These are phyloP conservation scores for Lasioglossum baleicum DNA, from an alignment of 1,140 invertebrate species.

Conservation along the genomic window DNA sequence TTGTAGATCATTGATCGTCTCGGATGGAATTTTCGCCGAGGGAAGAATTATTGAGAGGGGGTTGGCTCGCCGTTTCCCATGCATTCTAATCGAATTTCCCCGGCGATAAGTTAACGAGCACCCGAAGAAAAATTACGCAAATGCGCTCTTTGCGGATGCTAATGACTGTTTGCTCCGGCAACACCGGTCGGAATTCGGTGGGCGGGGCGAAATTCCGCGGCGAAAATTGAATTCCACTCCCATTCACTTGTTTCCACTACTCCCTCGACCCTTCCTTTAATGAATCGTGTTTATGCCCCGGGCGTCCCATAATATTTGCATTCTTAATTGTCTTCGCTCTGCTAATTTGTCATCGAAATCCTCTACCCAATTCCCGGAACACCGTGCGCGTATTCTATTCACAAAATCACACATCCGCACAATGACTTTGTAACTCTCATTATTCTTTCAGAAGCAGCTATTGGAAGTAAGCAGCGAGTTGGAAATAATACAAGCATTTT, in stretches of 20 bases:
- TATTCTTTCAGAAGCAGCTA: too few species aligned
- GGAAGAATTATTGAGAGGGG: not conserved
- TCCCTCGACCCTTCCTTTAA: too few species aligned
- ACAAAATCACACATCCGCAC: too few species aligned
- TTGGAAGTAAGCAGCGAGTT: too few species aligned
- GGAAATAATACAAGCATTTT: too few species aligned
- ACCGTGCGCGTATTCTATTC: too few species aligned
- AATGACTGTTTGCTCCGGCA: conserved; percentile 61
- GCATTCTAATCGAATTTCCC: conserved; percentile 44
- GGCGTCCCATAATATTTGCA: too few species aligned
- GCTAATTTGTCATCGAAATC: too few species aligned
- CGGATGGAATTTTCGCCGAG: not conserved
- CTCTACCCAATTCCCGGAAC: too few species aligned
- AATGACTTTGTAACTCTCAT: too few species aligned
- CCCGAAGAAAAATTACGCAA: conserved; percentile 56
- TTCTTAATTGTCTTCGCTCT: too few species aligned
- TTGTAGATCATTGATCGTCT: not conserved
- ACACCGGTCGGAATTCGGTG: conserved; percentile 6
- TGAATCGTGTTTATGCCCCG: too few species aligned
- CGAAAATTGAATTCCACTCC: conserved; percentile 2
- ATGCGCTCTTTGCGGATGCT: conserved; percentile 52
- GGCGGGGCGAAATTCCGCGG: not conserved
- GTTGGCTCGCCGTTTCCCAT: not conserved
- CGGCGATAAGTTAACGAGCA: conserved; percentile 34
- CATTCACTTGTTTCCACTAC: not conserved